Base-by-base conservation (phyloP, 2,113 vertebrate species). In the Actenoides hombroni region DNA sequence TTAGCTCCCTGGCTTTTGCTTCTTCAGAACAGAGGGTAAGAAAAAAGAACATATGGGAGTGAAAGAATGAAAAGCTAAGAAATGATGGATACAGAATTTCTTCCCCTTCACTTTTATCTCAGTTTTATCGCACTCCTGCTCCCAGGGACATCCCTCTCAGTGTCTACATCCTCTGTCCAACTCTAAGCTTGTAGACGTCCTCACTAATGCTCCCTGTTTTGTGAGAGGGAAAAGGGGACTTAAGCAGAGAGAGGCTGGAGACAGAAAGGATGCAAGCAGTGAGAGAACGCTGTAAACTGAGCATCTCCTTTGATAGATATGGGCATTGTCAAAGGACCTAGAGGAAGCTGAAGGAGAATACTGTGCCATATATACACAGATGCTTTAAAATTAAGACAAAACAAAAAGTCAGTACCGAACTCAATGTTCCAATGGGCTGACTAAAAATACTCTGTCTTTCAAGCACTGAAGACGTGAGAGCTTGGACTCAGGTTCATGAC, bases 31-130 rank as follows among this genome's bases (percentile, higher is more conserved):
- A 8, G 12, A 59, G 39, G 28, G 28, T 12, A 64, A 18, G 29
- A 28, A 17, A 11, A 9, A 63, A 12, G 7, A 56, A 73, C 0
- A 0, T 5, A 5, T 0, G 1, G 17, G 23, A 8, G 6, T 7
- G 8, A 42, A 87, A 35, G 33, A 53, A 35, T 8, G 10, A 76
- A 59, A 39, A 83, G 57, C 23, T 53, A 26, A 57, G n/a, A 33
- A 82, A 25, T 46, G 16, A 44, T 42, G 39, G 51, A 6, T 31
- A 67, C 13, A 63, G 68, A 26, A 60, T 13, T 25, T 86, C 64
- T 92, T 18, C 11, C 37, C 37, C 28, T 76, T 64, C 28, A 35
- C 33, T 71, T 92, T 73, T 44, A 10, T 28, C 29, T 60, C n/a
- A 89, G 56, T 11, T 61, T n/a, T 26, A 40, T 20, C 39, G 31